Evolutionary conservation across 2,888 invertebrate species (phyloP), one percentile per base, ranked within the genome.

Genomic region (Vanessa cardui): DNA sequence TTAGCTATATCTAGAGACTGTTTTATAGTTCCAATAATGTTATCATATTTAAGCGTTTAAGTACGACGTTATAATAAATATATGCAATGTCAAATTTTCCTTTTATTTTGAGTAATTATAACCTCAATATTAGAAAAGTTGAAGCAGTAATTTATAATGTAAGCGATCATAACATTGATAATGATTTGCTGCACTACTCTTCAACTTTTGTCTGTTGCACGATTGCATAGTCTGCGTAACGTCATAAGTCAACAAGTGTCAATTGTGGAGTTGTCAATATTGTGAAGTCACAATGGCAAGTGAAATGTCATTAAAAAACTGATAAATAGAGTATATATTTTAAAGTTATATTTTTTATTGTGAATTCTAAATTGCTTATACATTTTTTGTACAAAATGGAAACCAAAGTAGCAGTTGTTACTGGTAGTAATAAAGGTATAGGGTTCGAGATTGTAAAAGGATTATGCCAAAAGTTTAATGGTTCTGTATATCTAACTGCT

Each of bases 401-500:
- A 84, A 90, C 90, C 85, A 92, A 92, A 90, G 91, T 93, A 83
- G 92, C 92, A 76, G 79, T 93, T 79, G 92, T 93, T 75, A 92
- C 92, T 54, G 92, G 92, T 71, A 81, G 84, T 70, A 93, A 93
- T 77, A 90, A 82, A 80, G 92, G 92, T 70, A 89, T 93, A 79
- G 92, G 92, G 72, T 91, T 86, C 76, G 90, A 91, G 80, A 92
- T 92, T 69, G 91, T 92, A 59, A 92, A 92, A 78, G 92, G 92
- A 45, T 88, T 96, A 70, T 96, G 95, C 85, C 88, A 94, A 79
- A 94, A 94, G 82, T 96, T 94, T 82, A 87, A 95, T 79, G 96
- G 96, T 71, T 92, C 90, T 82, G 96, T 97, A 72, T 96, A 95
- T 84, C 89, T 97, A 73, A 96, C 96, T 79, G 94, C 96, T 71